Evolutionary conservation across 2,797 vertebrate species (phyloP), one percentile per base, ranked within the genome.

Genomic region (Amazonetta brasiliensis): DNA sequence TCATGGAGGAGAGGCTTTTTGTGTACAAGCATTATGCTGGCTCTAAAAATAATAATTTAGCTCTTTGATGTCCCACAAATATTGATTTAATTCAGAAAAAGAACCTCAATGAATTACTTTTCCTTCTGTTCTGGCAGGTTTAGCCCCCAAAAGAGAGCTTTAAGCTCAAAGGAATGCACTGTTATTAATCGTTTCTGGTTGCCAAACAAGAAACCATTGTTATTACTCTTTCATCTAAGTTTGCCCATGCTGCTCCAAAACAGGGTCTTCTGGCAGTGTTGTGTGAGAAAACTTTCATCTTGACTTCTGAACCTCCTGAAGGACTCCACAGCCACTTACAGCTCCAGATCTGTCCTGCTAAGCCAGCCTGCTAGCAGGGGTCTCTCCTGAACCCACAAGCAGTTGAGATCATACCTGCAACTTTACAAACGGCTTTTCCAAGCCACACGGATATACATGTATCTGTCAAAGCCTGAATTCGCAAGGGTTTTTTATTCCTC

Each of bases 81-180:
- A 68, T 31, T 86, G 60, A 71, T 84, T 77, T 86, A 67, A 81
- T 56, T 87, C 44, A 84, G 74, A 79, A 68, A 55, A 89, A 60
- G 21, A 68, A 58, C 12, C 19, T 68, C 44, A 63, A 0, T 7
- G 0, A 52, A 75, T 31, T 72, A 35, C n/a, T 90, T 90, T 68
- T 87, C 54, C 23, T 92, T 73, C 41, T 81, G 9, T 80, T 26
- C 39, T 60, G 56, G 9, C 28, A 81, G 16, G 39, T 71, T 84
- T 84, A 31, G 25, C 20, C 26, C 16, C 18, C 21, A 46, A 58
- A 89, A 67, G 1, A 78, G 35, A 84, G 10, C 12, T 71, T 90
- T 67, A 92, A 59, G 13, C 13, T 71, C 20, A 56, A 76, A 59
- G 52, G 39, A 81, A 84, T 55, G 18, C 10, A 58, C 21, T 73